Percentiles rank a stretch among this genome's conserved stretches.
These are phyloP conservation scores for Melanotaenia pygmaea DNA, from an alignment of 2,797 vertebrate species.

Conservation along the genomic window DNA sequence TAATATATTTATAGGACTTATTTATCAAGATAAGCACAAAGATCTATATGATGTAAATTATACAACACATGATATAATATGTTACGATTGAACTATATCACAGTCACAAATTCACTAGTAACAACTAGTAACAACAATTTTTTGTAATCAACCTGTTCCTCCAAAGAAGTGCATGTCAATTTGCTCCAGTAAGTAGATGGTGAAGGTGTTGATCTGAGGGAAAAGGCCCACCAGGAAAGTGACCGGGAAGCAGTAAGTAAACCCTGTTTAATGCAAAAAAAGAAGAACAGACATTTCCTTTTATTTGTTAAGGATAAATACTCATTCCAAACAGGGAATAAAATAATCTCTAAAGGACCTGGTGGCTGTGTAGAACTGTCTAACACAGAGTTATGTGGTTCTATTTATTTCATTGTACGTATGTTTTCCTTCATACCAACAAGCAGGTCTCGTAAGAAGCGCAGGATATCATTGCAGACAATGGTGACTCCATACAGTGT, in stretches of 20 bases:
- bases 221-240: conserved; percentile 96
- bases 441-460: conserved; percentile 86
- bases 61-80: background rate
- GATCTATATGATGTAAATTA: no score
- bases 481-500: conserved; percentile 91
- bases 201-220: conserved; percentile 98
- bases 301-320: background rate
- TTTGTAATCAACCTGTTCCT: conserved; percentile 87
- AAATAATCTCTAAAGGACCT: no score
- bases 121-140: background rate
- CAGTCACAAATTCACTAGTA: background rate
- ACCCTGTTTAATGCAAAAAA: conserved; percentile 80
- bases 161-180: conserved; percentile 95
- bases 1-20: no score
- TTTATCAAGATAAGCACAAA: no score
- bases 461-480: conserved; percentile 87
- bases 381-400: background rate
- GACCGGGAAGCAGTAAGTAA: conserved; percentile 94
- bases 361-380: background rate
- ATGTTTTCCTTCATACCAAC: conserved; percentile 84
- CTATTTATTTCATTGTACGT: background rate
- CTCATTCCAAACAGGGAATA: background rate
- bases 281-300: background rate
- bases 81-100: background rate
- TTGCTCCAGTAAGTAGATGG: conserved; percentile 94